phyloP scores from a whole-genome alignment of 1,140 invertebrate species.

The Drosophila guanche region DNA sequence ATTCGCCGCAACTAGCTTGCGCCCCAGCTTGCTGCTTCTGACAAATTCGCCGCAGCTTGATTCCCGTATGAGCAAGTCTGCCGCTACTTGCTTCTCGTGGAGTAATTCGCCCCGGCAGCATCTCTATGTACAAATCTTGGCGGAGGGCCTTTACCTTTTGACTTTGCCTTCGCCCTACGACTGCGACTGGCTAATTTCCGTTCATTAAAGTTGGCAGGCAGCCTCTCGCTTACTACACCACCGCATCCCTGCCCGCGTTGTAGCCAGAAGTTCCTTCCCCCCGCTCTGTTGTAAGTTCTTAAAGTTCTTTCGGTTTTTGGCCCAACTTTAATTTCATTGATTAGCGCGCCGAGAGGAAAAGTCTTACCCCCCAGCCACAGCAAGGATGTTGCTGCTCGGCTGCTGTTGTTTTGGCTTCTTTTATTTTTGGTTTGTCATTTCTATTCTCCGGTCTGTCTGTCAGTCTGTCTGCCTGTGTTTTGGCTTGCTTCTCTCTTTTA shows the following conservation, averaged over 20 bases:
- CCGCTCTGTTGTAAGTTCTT: slow-evolving; percentile 27
- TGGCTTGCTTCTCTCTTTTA: slow-evolving; percentile 44
- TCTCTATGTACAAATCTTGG: background rate
- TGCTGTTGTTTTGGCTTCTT: slow-evolving; percentile 41
- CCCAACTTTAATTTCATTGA: slow-evolving; percentile 80
- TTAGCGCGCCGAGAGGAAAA: slow-evolving; percentile 64
- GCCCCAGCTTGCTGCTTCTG: no score
- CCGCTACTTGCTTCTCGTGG: no score
- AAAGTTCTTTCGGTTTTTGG: slow-evolving; percentile 42
- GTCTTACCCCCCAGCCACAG: background rate
- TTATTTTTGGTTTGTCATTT: slow-evolving; percentile 72
- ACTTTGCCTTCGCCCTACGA: slow-evolving; percentile 22
- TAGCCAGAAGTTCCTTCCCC: background rate
- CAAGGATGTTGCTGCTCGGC: slow-evolving; percentile 22
- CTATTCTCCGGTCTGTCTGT: slow-evolving; percentile 35
- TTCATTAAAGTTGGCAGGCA: slow-evolving; percentile 79
- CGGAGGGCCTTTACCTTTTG: slow-evolving; percentile 71
- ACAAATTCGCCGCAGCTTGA: slow-evolving; percentile 40
- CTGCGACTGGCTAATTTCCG: slow-evolving; percentile 74
- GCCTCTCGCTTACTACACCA: slow-evolving; percentile 57
- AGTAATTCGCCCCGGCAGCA: slow-evolving; percentile 6
- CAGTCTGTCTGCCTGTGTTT: slow-evolving; percentile 35
- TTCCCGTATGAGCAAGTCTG: background rate
- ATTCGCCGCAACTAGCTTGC: slow-evolving; percentile 36
- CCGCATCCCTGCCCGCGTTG: slow-evolving; percentile 1